Evolutionary conservation across 2,797 vertebrate species (phyloP).

Genomic region (Lateolabrax maculatus): DNA sequence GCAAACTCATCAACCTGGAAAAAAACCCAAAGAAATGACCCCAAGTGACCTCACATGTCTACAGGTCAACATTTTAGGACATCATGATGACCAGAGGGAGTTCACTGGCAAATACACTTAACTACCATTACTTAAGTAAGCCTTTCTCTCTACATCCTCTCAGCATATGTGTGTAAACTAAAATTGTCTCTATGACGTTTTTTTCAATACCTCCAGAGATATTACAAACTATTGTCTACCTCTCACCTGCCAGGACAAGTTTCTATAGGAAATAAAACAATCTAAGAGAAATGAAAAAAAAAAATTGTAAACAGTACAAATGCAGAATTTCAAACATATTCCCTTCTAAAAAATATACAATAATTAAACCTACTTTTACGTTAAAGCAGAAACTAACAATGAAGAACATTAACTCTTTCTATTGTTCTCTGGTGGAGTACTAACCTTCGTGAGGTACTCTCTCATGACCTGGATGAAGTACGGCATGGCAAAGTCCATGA

Average conservation of each 20-base stretch:
- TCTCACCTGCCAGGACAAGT: slow-evolving; percentile 33
- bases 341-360: neutral
- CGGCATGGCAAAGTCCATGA: slow-evolving; percentile 93
- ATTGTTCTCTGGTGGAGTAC: slow-evolving; percentile 42
- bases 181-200: neutral
- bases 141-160: neutral
- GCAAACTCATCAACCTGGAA: slow-evolving; percentile 93
- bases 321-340: neutral
- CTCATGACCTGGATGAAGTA: slow-evolving; percentile 96
- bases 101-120: slow-evolving; percentile 20
- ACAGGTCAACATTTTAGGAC: slow-evolving; percentile 57
- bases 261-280: slow-evolving; percentile 45
- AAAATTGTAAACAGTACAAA: slow-evolving; percentile 21
- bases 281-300: slow-evolving; percentile 40
- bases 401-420: neutral
- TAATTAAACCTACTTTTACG: neutral
- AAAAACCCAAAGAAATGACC: slow-evolving; percentile 85
- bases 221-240: slow-evolving; percentile 26
- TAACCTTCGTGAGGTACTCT: slow-evolving; percentile 92
- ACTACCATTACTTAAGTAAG: slow-evolving; percentile 18
- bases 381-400: neutral
- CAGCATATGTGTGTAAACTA: neutral
- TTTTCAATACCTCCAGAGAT: slow-evolving; percentile 38
- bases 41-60: slow-evolving; percentile 69
- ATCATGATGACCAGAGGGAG: slow-evolving; percentile 28